Percentiles rank a stretch among this genome's conserved stretches.
Conservation (phyloP, 2,888 invertebrate genomes). For the Willowsia nigromaculata region DNA sequence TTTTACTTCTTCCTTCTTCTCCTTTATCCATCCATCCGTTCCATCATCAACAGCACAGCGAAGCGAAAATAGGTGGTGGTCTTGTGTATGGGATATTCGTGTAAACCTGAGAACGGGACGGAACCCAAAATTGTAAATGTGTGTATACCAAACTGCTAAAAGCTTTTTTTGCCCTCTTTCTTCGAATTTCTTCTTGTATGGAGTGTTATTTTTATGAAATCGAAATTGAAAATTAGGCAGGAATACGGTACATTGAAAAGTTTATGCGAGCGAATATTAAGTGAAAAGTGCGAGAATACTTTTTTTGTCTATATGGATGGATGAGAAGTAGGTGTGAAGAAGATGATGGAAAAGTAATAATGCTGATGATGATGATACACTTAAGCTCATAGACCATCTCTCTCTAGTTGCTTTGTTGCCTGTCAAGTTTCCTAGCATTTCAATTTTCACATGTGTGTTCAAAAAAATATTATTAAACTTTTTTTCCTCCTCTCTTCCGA, state of each 20-base stretch:
- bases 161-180: constrained; percentile 57
- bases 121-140: no score
- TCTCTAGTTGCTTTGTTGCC: not conserved
- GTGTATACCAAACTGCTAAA: not conserved
- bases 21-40: constrained; percentile 33
- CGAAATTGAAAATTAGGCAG: not conserved
- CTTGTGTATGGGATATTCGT: no score
- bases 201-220: constrained; percentile 49
- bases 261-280: not conserved
- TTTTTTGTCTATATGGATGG: not conserved
- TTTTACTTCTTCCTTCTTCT: not conserved
- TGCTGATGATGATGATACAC: not conserved
- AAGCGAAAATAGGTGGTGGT: no score
- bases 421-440: constrained; percentile 36
- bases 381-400: not conserved
- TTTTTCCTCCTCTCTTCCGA: not conserved
- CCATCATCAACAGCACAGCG: no score
- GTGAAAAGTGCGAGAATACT: not conserved
- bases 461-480: not conserved
- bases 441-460: constrained; percentile 37
- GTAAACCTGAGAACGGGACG: no score
- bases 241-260: no score
- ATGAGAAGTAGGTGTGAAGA: constrained; percentile 34
- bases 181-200: constrained; percentile 15
- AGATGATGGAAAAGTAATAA: not conserved